Evolutionary conservation across 2,113 vertebrate genomes (phyloP).

Genomic region (Mus pahari): DNA sequence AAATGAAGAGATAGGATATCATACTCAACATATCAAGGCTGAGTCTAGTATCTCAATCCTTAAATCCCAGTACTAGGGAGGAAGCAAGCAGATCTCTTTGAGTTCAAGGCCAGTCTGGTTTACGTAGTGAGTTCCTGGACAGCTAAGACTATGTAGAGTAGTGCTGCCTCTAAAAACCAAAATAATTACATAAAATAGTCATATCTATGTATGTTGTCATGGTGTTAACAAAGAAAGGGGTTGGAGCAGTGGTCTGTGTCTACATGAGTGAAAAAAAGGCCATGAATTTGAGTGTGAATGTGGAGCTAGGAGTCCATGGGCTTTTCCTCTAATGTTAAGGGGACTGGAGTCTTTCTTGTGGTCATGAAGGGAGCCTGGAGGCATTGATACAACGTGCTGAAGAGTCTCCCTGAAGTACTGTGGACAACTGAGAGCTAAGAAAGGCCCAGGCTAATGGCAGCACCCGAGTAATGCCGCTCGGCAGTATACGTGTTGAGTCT

Average conservation of each 20-base stretch:
- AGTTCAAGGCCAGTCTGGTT: neutral
- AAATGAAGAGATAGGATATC: neutral
- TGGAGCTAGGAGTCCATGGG: neutral
- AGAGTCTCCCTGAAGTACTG: neutral
- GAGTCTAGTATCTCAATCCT: neutral
- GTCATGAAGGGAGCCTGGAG: neutral
- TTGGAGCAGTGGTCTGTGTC: neutral
- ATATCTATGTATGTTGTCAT: neutral
- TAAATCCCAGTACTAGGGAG: neutral
- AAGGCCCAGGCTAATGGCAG: neutral
- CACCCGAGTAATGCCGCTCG: neutral
- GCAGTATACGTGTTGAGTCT: constrained; percentile 52
- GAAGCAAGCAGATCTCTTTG: neutral
- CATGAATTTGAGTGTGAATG: neutral
- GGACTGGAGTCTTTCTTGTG: neutral
- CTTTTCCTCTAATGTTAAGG: neutral
- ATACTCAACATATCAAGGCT: neutral
- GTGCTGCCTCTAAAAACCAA: neutral
- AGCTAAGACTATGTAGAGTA: neutral
- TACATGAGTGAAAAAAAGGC: neutral
- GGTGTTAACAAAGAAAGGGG: neutral
- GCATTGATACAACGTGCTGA: neutral
- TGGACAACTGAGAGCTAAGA: neutral
- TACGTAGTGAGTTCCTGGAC: neutral
- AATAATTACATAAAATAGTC: neutral